A percentile compares a stretch with the other conserved stretches of the same genome.
Evolutionary conservation across 2,888 invertebrate genomes (phyloP).

Genomic region (Stratiomys singularior): DNA sequence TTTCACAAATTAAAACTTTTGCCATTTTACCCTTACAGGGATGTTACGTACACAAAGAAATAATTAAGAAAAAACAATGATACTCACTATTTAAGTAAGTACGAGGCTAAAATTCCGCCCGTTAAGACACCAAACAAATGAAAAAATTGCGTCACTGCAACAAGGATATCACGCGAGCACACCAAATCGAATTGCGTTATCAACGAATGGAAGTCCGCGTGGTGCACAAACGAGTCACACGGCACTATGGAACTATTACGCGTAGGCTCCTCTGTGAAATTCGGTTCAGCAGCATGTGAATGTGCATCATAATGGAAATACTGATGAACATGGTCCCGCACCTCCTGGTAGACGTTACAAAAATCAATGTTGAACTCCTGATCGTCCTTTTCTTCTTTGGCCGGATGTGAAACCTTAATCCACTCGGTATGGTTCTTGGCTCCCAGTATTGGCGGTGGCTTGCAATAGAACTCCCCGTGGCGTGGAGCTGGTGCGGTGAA

Average conservation of each 20-base stretch:
- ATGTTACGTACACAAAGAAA: neutral
- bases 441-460: slow-evolving; percentile 61
- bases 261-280: slow-evolving; percentile 61
- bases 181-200: slow-evolving; percentile 67
- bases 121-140: slow-evolving; percentile 67
- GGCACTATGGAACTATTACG: slow-evolving; percentile 62
- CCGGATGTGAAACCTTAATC: slow-evolving; percentile 65
- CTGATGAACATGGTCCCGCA: slow-evolving; percentile 62
- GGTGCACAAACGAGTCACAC: slow-evolving; percentile 63
- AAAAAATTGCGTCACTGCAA: slow-evolving; percentile 67
- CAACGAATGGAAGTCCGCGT: slow-evolving; percentile 62
- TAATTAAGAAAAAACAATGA: slow-evolving; percentile 28
- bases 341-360: slow-evolving; percentile 65
- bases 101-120: slow-evolving; percentile 66
- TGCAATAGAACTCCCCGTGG: slow-evolving; percentile 66
- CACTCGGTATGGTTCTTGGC: slow-evolving; percentile 62
- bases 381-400: slow-evolving; percentile 63
- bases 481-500: slow-evolving; percentile 66
- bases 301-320: slow-evolving; percentile 60
- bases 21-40: no score
- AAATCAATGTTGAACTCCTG: slow-evolving; percentile 65
- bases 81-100: slow-evolving; percentile 64
- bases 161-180: slow-evolving; percentile 66
- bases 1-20: no score
- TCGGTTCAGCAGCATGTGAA: slow-evolving; percentile 59